These are phyloP conservation scores for Nothobranchius furzeri DNA, from an alignment of 2,113 vertebrate genomes.

Conservation along the genomic window DNA sequence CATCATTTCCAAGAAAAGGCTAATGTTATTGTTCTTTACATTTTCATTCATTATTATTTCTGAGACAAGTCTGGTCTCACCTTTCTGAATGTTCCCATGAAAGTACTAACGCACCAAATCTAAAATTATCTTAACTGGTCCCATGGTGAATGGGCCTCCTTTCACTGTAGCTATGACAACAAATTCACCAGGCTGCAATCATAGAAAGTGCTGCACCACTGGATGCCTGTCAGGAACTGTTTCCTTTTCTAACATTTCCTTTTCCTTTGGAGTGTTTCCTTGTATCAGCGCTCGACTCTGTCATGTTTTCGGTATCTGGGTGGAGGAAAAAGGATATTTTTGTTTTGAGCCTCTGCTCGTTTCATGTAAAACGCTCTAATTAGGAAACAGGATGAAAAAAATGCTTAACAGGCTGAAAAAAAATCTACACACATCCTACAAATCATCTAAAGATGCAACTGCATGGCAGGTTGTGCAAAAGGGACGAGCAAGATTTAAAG, in stretches of 20 bases:
- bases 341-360: conserved; percentile 2
- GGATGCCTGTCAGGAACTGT: conserved; percentile 36
- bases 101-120: conserved; percentile 59
- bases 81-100: conserved; percentile 42
- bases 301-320: conserved; percentile 10
- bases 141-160: conserved; percentile 40
- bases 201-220: conserved; percentile 45
- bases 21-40: not conserved
- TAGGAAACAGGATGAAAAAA: conserved; percentile 17
- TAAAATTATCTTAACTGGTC: conserved; percentile 54
- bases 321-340: not conserved
- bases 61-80: conserved; percentile 23
- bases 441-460: not conserved
- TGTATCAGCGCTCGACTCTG: not conserved
- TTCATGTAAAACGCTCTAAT: conserved; percentile 8
- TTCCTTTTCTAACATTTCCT: not conserved
- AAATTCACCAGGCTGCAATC: conserved; percentile 63
- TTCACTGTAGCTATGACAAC: conserved; percentile 71
- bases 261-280: conserved; percentile 16
- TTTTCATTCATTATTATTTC: not conserved
- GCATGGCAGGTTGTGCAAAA: not conserved
- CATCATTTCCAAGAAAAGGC: no score
- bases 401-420: conserved; percentile 16
- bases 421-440: not conserved
- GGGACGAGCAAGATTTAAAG: not conserved